Base-by-base conservation (phyloP, 2,797 vertebrate species). In the Sciurus carolinensis region DNA sequence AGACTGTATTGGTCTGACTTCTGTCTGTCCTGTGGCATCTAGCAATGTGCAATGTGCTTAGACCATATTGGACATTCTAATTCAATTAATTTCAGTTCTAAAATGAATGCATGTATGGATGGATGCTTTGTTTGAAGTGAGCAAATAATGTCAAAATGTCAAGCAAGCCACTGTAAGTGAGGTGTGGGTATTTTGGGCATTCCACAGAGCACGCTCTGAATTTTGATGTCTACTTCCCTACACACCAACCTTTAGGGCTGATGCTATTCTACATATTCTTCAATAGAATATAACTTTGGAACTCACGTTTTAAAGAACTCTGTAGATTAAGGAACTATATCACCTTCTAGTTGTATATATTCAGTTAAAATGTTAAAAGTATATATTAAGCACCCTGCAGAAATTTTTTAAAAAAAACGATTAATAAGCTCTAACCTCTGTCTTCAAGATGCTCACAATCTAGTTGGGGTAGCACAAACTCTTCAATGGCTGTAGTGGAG, bases 291-390 rank as follows among this genome's bases (percentile, higher is more conserved):
- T 54, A 87, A 92, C 42, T 77, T 90, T 28, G 62, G 64, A 84
- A 86, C 30, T 94, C 85, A 33, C 44, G 87, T 90, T 94, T 87
- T 28, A 36, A 95, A 86, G 7, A 86, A 52, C 33, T 81, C 62
- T 85, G 93, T 88, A 91, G 76, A 83, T 66, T 92, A 79, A 80
- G 71, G 20, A 87, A 44, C 9, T 44, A n/a, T 8, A 59, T 96
- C 62, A 96, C 69, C 71, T 73, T 95, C 82, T 84, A 80, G 47
- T 95, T 91, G 81, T 85, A 85, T 30, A 90, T 85, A 85, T 79
- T 85, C 62, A 88, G 94, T 92, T 92, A 90, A 81, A 92, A 85
- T 64, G 80, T n/a, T 75, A 81, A 91, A 92, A 69, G 59, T 18
- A 42, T 66, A 47, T 91, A 89, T 67, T 93, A 95, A 91, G 33